A percentile compares a stretch with the other conserved stretches of the same genome.
Conservation (phyloP, 1,140 invertebrate genomes). For the Eufriesea mexicana region DNA sequence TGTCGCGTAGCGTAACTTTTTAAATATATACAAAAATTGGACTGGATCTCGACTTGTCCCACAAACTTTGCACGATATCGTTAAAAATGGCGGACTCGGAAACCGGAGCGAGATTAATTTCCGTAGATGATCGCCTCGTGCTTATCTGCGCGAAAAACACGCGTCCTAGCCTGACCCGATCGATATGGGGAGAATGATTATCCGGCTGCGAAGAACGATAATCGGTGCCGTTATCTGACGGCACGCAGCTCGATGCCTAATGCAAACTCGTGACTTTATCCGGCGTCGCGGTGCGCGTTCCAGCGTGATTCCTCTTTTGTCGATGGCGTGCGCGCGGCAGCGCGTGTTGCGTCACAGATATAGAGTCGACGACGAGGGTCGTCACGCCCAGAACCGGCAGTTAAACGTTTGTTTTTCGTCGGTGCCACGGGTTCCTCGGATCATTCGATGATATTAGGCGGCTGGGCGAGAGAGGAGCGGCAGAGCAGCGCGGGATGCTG, state of each 20-base stretch:
- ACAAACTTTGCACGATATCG: too few species aligned
- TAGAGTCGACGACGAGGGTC: background rate
- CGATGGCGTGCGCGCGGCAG: background rate
- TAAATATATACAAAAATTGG: too few species aligned
- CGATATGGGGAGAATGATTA: background rate
- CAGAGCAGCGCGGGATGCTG: background rate
- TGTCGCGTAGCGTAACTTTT: too few species aligned
- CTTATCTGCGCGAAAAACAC: too few species aligned
- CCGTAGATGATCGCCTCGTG: too few species aligned
- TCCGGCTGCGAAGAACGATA: slow-evolving; percentile 2
- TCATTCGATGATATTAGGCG: background rate
- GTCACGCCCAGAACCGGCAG: slow-evolving; percentile 9
- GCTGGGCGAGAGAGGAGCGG: background rate
- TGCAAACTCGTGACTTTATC: slow-evolving; percentile 41
- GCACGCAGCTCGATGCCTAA: slow-evolving; percentile 22
- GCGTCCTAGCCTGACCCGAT: too few species aligned
- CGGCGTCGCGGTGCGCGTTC: background rate
- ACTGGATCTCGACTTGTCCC: too few species aligned
- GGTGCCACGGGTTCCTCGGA: background rate
- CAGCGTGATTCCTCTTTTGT: slow-evolving; percentile 30
- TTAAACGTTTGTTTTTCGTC: background rate
- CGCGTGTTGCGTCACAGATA: slow-evolving; percentile 7
- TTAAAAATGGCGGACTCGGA: too few species aligned
- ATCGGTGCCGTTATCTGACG: background rate
- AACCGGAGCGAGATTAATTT: too few species aligned